Conservation (phyloP, 2,888 invertebrate genomes). For the Archips xylosteana region DNA sequence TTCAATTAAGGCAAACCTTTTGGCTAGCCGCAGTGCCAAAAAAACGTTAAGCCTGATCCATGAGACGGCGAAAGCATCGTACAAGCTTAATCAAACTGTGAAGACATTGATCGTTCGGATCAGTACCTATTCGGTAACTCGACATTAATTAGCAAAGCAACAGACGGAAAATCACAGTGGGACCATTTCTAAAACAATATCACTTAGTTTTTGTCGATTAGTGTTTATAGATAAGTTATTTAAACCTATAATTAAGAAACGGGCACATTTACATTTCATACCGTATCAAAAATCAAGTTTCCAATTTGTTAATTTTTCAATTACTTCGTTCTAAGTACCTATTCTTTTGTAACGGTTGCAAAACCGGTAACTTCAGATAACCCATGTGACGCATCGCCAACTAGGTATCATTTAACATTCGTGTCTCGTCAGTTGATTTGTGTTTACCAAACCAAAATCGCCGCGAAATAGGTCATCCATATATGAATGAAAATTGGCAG, state of each 20-base stretch:
- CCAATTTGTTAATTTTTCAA: slow-evolving; percentile 4
- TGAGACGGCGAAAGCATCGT: background rate
- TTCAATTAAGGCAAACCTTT: background rate
- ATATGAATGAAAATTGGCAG: slow-evolving; percentile 7
- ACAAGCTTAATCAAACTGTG: background rate
- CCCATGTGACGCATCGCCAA: slow-evolving; percentile 6
- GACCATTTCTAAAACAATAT: background rate
- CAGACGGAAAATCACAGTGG: background rate
- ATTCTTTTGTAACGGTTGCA: slow-evolving; percentile 13
- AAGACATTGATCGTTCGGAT: background rate
- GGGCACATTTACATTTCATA: background rate
- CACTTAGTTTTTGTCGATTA: too few species aligned
- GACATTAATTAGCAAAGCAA: background rate
- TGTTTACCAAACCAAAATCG: slow-evolving; percentile 6
- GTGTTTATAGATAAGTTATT: too few species aligned
- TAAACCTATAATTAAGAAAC: too few species aligned
- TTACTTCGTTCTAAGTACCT: background rate
- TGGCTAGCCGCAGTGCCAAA: background rate
- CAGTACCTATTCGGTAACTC: background rate
- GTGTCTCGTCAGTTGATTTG: slow-evolving; percentile 5
- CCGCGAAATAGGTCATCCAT: slow-evolving; percentile 2
- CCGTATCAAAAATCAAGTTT: background rate
- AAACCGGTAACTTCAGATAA: slow-evolving; percentile 16
- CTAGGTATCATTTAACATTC: slow-evolving; percentile 9
- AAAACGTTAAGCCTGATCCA: background rate